phyloP scores from a whole-genome alignment of 2,888 invertebrate genomes.

The Aleiodes leptofemur region DNA sequence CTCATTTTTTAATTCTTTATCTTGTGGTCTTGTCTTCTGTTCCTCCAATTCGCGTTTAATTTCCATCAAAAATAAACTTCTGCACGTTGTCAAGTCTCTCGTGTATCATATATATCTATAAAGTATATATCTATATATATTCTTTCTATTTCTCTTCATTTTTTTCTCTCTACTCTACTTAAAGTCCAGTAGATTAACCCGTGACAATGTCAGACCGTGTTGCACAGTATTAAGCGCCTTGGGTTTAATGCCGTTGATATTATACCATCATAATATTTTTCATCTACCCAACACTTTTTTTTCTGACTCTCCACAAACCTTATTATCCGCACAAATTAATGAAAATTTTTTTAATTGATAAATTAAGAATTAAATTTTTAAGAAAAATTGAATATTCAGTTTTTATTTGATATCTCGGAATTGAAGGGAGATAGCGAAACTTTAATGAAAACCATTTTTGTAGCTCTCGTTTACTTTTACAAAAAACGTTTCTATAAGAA shows the following conservation, averaged over 20 bases:
- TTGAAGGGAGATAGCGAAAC: too few relatives aligned
- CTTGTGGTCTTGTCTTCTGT: background rate
- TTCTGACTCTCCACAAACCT: background rate
- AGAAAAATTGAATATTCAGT: too few relatives aligned
- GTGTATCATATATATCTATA: background rate
- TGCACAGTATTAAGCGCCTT: slow-evolving; percentile 6
- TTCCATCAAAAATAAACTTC: slow-evolving; percentile 6
- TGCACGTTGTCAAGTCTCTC: slow-evolving; percentile 15
- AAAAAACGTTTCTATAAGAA: too few relatives aligned
- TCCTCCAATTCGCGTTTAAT: background rate
- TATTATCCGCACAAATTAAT: background rate
- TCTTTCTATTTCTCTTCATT: background rate
- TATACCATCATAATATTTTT: background rate
- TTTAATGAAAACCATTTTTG: too few relatives aligned
- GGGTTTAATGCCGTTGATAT: slow-evolving; percentile 21
- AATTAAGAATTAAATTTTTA: too few relatives aligned
- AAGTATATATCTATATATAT: too few relatives aligned
- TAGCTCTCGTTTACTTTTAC: too few relatives aligned
- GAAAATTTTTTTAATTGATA: too few relatives aligned
- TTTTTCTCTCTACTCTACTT: too few relatives aligned
- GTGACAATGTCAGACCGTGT: slow-evolving; percentile 32
- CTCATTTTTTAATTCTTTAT: background rate
- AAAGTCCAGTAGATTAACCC: slow-evolving; percentile 38
- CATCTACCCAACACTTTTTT: background rate
- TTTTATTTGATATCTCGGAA: too few relatives aligned